A percentile compares a stretch with the other conserved stretches of the same genome.
Conservation (phyloP, 2,888 invertebrate genomes). For the Calliphora vomitoria region DNA sequence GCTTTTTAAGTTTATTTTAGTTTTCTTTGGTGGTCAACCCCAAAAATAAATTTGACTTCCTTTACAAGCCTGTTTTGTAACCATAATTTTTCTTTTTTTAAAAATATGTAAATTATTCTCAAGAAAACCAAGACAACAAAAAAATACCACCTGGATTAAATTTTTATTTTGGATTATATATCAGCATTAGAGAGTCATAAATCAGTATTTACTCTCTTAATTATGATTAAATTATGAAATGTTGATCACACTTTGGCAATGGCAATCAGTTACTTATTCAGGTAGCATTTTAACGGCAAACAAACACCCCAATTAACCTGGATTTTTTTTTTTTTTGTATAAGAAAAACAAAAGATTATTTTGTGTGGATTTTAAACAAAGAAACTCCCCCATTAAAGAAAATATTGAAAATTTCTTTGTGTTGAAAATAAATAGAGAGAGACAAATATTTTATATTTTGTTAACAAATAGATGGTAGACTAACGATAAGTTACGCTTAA, state of each 20-base stretch:
- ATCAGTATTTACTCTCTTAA: constrained; percentile 46
- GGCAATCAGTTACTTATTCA: constrained; percentile 30
- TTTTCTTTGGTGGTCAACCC: neutral
- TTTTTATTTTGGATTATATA: neutral
- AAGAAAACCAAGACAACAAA: neutral
- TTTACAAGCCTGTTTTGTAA: neutral
- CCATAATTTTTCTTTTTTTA: neutral
- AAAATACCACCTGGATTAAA: constrained; percentile 46
- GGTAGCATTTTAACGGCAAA: constrained; percentile 61
- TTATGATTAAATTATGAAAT: constrained; percentile 66
- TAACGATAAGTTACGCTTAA: constrained; percentile 76
- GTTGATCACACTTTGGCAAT: constrained; percentile 54
- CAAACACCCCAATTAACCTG: constrained; percentile 64
- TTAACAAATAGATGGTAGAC: constrained; percentile 70
- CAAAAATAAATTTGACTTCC: neutral
- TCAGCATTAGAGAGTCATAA: constrained; percentile 43
- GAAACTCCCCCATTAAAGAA: constrained; percentile 25
- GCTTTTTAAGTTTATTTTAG: neutral
- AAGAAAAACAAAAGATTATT: constrained; percentile 33
- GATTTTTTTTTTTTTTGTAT: constrained; percentile 12
- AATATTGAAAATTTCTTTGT: constrained; percentile 25
- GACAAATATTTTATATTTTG: constrained; percentile 15
- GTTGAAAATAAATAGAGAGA: neutral
- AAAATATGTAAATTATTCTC: constrained; percentile 61
- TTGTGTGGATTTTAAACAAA: constrained; percentile 20